Conservation (phyloP, 2,113 vertebrate genomes). For the Leucopsar rothschildi region DNA sequence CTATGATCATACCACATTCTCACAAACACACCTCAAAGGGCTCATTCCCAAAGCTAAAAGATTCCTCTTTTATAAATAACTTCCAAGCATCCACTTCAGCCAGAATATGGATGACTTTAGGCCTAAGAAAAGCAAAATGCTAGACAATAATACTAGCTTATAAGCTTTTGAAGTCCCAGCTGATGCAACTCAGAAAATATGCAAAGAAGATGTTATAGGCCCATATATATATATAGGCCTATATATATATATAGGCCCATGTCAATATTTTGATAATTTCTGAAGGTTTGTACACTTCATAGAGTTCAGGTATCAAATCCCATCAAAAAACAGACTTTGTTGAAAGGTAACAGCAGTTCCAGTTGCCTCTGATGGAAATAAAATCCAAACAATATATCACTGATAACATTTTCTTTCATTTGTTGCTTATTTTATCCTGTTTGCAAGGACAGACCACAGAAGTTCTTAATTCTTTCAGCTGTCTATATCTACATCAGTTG, state of each 20-base stretch:
- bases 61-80: background rate
- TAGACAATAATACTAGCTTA: background rate
- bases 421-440: background rate
- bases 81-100: background rate
- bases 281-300: background rate
- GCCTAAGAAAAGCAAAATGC: background rate
- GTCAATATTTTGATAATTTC: background rate
- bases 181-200: background rate
- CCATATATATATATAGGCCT: background rate
- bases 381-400: background rate
- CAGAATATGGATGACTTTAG: background rate
- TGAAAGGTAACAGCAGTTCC: background rate
- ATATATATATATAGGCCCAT: too few relatives aligned
- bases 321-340: rapidly evolving
- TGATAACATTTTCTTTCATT: background rate
- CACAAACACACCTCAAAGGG: background rate
- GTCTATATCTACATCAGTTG: background rate
- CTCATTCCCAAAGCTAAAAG: background rate
- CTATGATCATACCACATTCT: background rate
- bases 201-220: background rate
- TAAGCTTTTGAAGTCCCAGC: background rate
- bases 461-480: background rate
- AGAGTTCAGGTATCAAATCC: background rate
- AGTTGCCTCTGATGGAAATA: background rate
- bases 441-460: background rate